Evolutionary conservation across 2,888 invertebrate genomes (phyloP).

Genomic region (Trissonchulus sp.): DNA sequence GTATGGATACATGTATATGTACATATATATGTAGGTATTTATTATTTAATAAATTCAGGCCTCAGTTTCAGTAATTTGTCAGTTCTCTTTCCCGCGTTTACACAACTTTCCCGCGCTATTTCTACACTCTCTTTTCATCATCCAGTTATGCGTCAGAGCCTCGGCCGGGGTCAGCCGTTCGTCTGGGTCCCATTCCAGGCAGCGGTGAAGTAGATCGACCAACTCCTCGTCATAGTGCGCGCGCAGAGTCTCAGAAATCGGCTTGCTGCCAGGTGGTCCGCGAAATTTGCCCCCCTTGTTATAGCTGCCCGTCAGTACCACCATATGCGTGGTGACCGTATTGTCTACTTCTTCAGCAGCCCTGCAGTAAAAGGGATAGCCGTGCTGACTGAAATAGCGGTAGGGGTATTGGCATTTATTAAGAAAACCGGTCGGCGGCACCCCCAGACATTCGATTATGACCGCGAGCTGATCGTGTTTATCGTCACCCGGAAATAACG

Average conservation of each 20-base stretch:
- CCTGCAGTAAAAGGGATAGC: conserved; percentile 14
- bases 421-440: conserved; percentile 9
- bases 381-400: background rate
- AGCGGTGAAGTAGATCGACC: background rate
- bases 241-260: background rate
- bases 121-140: no score
- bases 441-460: background rate
- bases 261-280: conserved; percentile 6
- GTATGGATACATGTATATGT: no score
- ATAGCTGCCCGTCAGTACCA: background rate
- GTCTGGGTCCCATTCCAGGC: conserved; percentile 16
- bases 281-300: background rate
- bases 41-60: no score
- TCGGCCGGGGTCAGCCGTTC: conserved; percentile 1
- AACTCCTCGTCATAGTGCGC: background rate
- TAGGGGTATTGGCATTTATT: background rate
- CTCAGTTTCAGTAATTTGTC: no score
- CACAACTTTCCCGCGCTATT: no score
- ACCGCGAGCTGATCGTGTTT: conserved; percentile 15
- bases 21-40: no score
- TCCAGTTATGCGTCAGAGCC: conserved; percentile 8
- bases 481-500: conserved; percentile 2
- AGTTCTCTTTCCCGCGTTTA: no score
- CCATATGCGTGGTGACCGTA: background rate
- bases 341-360: background rate